Base-by-base conservation (phyloP, 2,888 invertebrate species). In the Sabatieria punctata region DNA sequence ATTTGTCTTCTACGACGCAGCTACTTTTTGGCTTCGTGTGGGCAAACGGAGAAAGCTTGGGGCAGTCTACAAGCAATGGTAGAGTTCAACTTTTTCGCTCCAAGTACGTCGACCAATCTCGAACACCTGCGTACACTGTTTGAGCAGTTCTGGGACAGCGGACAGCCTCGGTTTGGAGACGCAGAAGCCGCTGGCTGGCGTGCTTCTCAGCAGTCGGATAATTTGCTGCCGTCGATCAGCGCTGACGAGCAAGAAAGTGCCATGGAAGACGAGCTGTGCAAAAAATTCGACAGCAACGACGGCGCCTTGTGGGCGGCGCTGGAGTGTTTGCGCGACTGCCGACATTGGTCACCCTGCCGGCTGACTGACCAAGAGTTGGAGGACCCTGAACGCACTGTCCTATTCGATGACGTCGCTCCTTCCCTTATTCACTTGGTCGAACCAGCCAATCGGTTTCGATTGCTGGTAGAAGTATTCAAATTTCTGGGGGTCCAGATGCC, bases 131-230 rank as follows among this genome's bases (percentile, higher is more conserved):
- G 63, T 27, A 52, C 57, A 19, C 54, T 60, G 30, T 63, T 70
- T 55, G 67, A 68, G 52, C 60, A 61, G 22, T 70, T 68, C 55
- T 70, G 70, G 70, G 68, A 69, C 43, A 64, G 64, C 51, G 59
- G 61, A 23, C 60, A 61, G 26, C 54, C 67, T 15, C 57, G 68
- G 49, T 59, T 69, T 54, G 70, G 69, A 21, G 67, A 68, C 51
- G 51, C 52, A 4, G 59, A 56, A 6, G 62, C 67, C 6, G 45
- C 51, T 27, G 68, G 68, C 1, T 69, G 69, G 68, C 54, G 52
- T 36, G 46, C n/a, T n/a, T n/a, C n/a, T n/a, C n/a, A n/a, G n/a
- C n/a, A n/a, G n/a, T n/a, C n/a, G n/a, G n/a, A n/a, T n/a, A n/a
- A n/a, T n/a, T n/a, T n/a, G n/a, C n/a, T n/a, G n/a, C n/a, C n/a